These are phyloP conservation scores for Zonitis immaculata DNA, from an alignment of 2,888 invertebrate genomes.

Conservation along the genomic window DNA sequence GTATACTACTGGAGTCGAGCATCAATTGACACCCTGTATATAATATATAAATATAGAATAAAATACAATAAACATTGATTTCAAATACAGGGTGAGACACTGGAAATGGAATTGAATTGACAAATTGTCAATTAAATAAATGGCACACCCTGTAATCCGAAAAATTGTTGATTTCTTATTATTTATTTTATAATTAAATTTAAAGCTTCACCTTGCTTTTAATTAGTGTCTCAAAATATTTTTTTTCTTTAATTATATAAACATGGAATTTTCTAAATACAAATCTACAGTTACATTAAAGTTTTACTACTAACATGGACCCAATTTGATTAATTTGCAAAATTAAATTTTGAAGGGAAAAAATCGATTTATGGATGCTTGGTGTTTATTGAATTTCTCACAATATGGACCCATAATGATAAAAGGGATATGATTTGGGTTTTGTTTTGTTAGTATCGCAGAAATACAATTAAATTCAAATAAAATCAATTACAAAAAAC, in stretches of 20 bases:
- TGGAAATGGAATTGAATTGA: neutral
- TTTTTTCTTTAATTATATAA: too few relatives aligned
- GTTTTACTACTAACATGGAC: conserved; percentile 26
- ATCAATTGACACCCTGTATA: neutral
- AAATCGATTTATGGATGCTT: too few relatives aligned
- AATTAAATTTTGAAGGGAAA: conserved; percentile 1
- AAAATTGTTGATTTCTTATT: neutral
- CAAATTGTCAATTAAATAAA: neutral
- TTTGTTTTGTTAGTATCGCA: neutral
- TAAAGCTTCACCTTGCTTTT: conserved; percentile 36
- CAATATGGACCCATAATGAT: conserved; percentile 28
- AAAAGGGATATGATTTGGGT: neutral
- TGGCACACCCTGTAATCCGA: conserved; percentile 1
- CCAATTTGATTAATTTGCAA: conserved; percentile 27
- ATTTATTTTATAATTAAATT: conserved; percentile 12
- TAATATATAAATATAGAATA: neutral
- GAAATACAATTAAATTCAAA: conserved; percentile 19
- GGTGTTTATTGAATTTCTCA: conserved; percentile 14
- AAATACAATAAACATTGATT: neutral
- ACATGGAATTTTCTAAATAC: neutral
- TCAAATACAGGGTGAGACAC: neutral
- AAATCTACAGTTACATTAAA: conserved; percentile 2
- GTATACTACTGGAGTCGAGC: too few relatives aligned
- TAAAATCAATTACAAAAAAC: conserved; percentile 9
- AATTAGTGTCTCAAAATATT: neutral